Evolutionary conservation across 2,888 invertebrate species (phyloP).

Genomic region (Luperina testacea): DNA sequence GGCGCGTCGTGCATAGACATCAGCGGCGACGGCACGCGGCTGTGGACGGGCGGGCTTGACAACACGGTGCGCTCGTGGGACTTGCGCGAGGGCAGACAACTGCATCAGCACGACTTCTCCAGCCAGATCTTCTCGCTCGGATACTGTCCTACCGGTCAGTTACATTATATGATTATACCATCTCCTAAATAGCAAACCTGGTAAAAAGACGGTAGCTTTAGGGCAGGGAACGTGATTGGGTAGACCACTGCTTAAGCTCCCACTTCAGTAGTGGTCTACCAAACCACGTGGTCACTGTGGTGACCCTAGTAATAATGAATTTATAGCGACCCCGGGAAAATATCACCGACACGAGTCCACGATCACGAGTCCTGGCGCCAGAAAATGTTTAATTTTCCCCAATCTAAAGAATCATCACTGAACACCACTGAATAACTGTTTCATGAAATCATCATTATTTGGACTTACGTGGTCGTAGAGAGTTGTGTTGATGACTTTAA

Average conservation of each 20-base stretch:
- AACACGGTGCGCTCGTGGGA: slow-evolving; percentile 99
- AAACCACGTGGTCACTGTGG: not conserved
- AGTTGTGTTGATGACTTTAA: too few species aligned
- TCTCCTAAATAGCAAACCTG: not conserved
- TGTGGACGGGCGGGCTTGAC: slow-evolving; percentile 98
- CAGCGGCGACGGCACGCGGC: slow-evolving; percentile 96
- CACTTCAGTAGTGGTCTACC: not conserved
- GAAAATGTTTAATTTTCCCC: not conserved
- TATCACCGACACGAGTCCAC: too few species aligned
- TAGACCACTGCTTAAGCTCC: not conserved
- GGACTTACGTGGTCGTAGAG: too few species aligned
- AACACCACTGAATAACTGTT: too few species aligned
- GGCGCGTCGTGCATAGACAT: slow-evolving; percentile 99
- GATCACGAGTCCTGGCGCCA: too few species aligned
- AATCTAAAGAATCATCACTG: not conserved
- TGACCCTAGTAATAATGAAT: not conserved
- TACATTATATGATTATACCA: not conserved
- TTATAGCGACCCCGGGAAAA: not conserved
- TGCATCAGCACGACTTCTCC: slow-evolving; percentile 98
- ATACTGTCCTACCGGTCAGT: slow-evolving; percentile 96
- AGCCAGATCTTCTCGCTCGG: slow-evolving; percentile 96
- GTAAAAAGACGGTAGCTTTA: not conserved
- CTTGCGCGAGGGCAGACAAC: slow-evolving; percentile 96
- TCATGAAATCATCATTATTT: too few species aligned
- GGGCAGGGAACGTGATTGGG: not conserved